Evolutionary conservation across 2,797 vertebrate genomes (phyloP), one percentile per base, ranked within the genome.

Genomic region (Ptychadena robeensis): DNA sequence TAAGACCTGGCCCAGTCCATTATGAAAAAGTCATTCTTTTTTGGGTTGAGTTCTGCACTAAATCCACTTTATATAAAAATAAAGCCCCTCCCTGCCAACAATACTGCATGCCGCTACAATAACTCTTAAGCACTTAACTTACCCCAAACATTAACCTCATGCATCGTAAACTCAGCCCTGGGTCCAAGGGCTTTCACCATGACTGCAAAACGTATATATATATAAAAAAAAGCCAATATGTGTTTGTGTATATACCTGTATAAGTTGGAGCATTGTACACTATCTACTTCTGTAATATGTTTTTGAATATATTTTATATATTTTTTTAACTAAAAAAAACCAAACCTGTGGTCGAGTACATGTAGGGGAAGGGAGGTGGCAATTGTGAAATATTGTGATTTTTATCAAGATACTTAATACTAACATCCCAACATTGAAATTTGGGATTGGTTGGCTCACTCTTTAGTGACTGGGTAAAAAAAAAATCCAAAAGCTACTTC

Each of bases 241-340:
- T 75, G 48, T 75, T 63, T 85, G 64, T 85, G 61, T 85, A 85
- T 80, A 85, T 85, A 76, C 53, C 22, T 85, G 82, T 84, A 69
- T 75, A 80, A 80, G 72, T 69, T 44, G 63, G 38, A 74, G 67
- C 59, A 71, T 77, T 84, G 82, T 84, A 84, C 48, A 83, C 75
- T 70, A 76, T 65, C 35, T 70, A 53, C 82, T 85, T 80, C 78
- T 81, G 72, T 80, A 81, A 80, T 82, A 74, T 73, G 71, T 80
- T 85, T 83, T 85, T 80, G 78, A 80, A 80, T 85, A 80, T 85
- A 80, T 85, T 85, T 85, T 85, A 70, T 85, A 84, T 84, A 79
- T 82, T 85, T 85, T 85, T 85, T 85, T 85, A 80, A 80, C 71
- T n/a, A 68, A 78, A 78, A 57, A 40, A 77, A 67, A 53, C 40